Evolutionary conservation across 2,797 vertebrate genomes (phyloP).

Genomic region (Clamator glandarius): DNA sequence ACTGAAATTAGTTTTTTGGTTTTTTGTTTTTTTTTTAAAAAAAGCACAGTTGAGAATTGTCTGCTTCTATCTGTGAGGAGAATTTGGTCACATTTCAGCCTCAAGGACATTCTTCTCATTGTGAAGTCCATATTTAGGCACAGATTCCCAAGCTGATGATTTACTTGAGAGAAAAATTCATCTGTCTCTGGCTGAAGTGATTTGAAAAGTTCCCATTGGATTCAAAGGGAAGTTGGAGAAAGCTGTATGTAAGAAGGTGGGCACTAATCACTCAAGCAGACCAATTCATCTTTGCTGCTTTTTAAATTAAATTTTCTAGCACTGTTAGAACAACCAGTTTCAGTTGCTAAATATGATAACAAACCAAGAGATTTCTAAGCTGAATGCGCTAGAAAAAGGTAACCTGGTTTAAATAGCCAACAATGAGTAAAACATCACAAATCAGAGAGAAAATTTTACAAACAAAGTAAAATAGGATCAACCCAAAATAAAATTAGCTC

Average conservation of each 20-base stretch:
- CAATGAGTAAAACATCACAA: background rate
- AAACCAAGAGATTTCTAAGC: background rate
- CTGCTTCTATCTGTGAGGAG: background rate
- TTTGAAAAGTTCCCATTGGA: background rate
- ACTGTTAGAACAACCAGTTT: background rate
- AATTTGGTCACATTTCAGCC: slow-evolving; percentile 14
- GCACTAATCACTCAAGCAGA: background rate
- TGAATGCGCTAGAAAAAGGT: background rate
- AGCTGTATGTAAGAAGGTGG: background rate
- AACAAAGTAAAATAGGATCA: background rate
- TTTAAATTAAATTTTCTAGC: background rate
- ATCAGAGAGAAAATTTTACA: background rate
- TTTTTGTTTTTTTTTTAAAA: background rate
- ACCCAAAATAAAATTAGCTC: background rate
- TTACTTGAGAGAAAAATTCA: background rate
- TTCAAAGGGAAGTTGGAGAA: background rate
- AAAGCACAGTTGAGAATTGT: background rate
- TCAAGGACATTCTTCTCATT: background rate
- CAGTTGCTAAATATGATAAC: background rate
- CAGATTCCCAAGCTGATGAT: background rate
- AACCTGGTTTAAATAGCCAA: background rate
- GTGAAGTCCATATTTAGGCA: background rate
- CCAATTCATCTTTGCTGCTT: background rate
- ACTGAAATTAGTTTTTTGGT: background rate
- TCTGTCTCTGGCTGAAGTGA: background rate